These are phyloP conservation scores for Platyscapa corneri DNA, from an alignment of 1,140 invertebrate genomes.

Conservation along the genomic window DNA sequence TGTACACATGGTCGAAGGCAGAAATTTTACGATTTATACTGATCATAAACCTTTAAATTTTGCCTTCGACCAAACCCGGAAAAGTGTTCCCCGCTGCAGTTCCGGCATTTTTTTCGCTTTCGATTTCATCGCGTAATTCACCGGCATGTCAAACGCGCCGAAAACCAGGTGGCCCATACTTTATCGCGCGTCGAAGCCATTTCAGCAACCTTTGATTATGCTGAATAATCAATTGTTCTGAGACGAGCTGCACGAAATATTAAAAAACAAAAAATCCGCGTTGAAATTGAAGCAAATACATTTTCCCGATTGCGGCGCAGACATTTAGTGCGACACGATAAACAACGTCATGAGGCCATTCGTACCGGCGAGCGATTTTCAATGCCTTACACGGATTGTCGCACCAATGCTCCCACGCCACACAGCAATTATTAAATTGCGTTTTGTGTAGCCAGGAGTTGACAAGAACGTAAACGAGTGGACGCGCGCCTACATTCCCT, in stretches of 20 bases:
- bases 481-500: slow-evolving; percentile 57
- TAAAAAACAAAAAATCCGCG: too few species aligned
- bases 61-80: slow-evolving; percentile 58
- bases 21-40: slow-evolving; percentile 61
- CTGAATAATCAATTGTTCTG: too few species aligned
- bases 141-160: too few species aligned
- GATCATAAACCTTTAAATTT: slow-evolving; percentile 70
- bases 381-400: slow-evolving; percentile 44
- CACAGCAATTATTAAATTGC: slow-evolving; percentile 51
- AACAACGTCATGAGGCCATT: slow-evolving; percentile 48
- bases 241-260: too few species aligned
- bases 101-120: too few species aligned
- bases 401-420: slow-evolving; percentile 55
- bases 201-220: too few species aligned
- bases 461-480: slow-evolving; percentile 61
- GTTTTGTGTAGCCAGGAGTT: slow-evolving; percentile 60
- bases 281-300: too few species aligned
- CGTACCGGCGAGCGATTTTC: slow-evolving; percentile 45
- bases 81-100: too few species aligned
- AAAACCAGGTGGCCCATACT: too few species aligned
- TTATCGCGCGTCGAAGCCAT: too few species aligned
- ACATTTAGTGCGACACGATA: slow-evolving; percentile 50
- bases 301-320: too few species aligned
- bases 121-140: too few species aligned
- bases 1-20: slow-evolving; percentile 60